Evolutionary conservation across 2,888 invertebrate species (phyloP), one percentile per base, ranked within the genome.

Genomic region (Eudasyphora cyanicolor): DNA sequence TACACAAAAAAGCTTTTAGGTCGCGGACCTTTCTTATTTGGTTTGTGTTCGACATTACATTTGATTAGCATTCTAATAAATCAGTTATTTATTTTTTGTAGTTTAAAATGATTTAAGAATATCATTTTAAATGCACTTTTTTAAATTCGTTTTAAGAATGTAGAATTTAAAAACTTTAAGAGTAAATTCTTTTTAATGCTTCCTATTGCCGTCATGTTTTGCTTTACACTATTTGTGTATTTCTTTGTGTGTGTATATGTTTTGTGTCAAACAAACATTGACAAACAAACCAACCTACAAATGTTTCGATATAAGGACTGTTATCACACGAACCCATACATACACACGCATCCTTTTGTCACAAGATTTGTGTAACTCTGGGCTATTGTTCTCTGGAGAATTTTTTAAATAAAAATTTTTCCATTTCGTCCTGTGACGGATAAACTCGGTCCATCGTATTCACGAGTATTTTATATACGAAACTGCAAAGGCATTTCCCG

Each of bases 261-360:
- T 79, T 74, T 74, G 79, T 83, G 82, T 76, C 82, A 83, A 76
- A 83, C 77, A 79, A 82, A 82, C 76, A 83, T 76, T 77, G 82
- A 79, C 82, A 79, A 76, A 57, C 8, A 21, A 38, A 64, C 64
- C 38, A 29, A 14, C 19, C 35, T n/a, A n/a, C n/a, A n/a, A n/a
- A n/a, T n/a, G n/a, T n/a, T n/a, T n/a, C n/a, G n/a, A 60, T 60
- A 60, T 17, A 29, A 29, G n/a, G 21, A 54, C 24, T 3, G 10
- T 32, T 8, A 32, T 32, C 32, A 8, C 8, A 32, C 32, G n/a
- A n/a, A 45, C 45, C 4, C 29, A 7, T 14, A 29, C 54, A 1
- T 57, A 62, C 19, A 38, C 64, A 21, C 35, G 32, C 32, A 60
- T n/a, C n/a, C n/a, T n/a, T n/a, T n/a, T n/a, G n/a, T n/a, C n/a